Conservation (phyloP, 2,113 vertebrate species). For the Rhagologus leucostigma region DNA sequence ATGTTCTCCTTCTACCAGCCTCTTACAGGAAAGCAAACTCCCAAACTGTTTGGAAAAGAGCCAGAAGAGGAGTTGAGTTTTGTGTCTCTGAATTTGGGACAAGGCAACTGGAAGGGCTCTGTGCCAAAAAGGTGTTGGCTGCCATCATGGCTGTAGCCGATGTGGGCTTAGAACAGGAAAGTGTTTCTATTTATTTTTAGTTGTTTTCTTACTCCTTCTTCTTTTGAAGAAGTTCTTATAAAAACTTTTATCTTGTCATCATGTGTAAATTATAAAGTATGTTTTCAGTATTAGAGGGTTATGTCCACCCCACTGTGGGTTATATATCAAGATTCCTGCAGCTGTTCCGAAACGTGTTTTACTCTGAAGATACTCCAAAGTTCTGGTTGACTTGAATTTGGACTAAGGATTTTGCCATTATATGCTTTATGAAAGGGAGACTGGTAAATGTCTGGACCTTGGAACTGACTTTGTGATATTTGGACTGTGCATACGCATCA, state of each 20-base stretch:
- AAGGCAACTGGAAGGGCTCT: conserved; percentile 27
- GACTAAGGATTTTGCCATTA: conserved; percentile 64
- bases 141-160: background rate
- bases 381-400: conserved; percentile 71
- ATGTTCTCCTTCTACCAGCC: background rate
- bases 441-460: conserved; percentile 70
- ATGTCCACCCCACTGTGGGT: conserved; percentile 45
- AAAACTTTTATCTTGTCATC: conserved; percentile 71
- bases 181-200: conserved; percentile 46
- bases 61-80: conserved; percentile 22
- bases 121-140: conserved; percentile 20
- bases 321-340: conserved; percentile 60
- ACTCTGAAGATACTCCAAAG: conserved; percentile 72
- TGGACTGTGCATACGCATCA: conserved; percentile 48
- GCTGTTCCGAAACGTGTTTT: conserved; percentile 52
- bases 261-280: conserved; percentile 60
- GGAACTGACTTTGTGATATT: conserved; percentile 72
- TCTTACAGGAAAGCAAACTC: background rate
- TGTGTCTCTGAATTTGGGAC: conserved; percentile 27
- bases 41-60: background rate
- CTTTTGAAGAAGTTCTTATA: conserved; percentile 59
- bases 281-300: conserved; percentile 58
- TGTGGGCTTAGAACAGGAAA: conserved; percentile 18
- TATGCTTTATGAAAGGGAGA: conserved; percentile 62
- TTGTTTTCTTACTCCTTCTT: conserved; percentile 28